A percentile compares a stretch with the other conserved stretches of the same genome.
phyloP scores from a whole-genome alignment of 2,113 vertebrate genomes.

The Sphaerodactylus townsendi region DNA sequence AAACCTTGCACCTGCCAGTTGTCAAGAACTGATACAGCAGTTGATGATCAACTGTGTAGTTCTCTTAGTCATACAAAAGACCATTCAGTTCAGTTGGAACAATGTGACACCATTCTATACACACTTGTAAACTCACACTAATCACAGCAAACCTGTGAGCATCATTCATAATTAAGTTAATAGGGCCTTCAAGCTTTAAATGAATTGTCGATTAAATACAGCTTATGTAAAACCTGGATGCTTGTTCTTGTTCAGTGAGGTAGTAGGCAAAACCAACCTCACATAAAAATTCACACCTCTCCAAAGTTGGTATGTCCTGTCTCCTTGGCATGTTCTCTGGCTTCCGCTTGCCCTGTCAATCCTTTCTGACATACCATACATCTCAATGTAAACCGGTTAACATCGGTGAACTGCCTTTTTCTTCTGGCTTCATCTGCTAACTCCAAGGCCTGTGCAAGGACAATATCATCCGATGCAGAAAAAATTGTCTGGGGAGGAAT shows the following conservation, averaged over 20 bases:
- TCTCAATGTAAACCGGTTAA: slow-evolving; percentile 90
- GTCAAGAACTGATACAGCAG: slow-evolving; percentile 33
- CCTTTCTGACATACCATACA: slow-evolving; percentile 97
- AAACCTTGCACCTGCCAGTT: slow-evolving; percentile 26
- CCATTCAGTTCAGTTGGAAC: slow-evolving; percentile 26
- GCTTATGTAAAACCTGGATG: slow-evolving; percentile 73
- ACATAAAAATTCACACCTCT: slow-evolving; percentile 82
- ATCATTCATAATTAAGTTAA: slow-evolving; percentile 56
- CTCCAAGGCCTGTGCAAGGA: slow-evolving; percentile 92
- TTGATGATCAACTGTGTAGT: slow-evolving; percentile 38
- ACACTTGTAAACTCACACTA: slow-evolving; percentile 68
- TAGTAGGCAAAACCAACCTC: slow-evolving; percentile 78
- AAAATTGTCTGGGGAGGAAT: slow-evolving; percentile 92
- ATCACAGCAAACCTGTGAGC: slow-evolving; percentile 44
- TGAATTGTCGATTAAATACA: slow-evolving; percentile 62
- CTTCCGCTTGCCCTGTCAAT: slow-evolving; percentile 92
- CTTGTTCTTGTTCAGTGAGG: slow-evolving; percentile 76
- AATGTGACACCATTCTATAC: slow-evolving; percentile 50
- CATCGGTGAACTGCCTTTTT: slow-evolving; percentile 94
- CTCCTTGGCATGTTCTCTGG: slow-evolving; percentile 94
- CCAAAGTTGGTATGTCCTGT: slow-evolving; percentile 97
- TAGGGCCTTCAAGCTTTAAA: slow-evolving; percentile 69
- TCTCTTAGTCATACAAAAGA: slow-evolving; percentile 30
- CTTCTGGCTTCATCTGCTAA: slow-evolving; percentile 91
- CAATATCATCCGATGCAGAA: slow-evolving; percentile 86